These are phyloP conservation scores for Chymomyza amoena DNA, from an alignment of 2,888 invertebrate genomes.

Conservation along the genomic window DNA sequence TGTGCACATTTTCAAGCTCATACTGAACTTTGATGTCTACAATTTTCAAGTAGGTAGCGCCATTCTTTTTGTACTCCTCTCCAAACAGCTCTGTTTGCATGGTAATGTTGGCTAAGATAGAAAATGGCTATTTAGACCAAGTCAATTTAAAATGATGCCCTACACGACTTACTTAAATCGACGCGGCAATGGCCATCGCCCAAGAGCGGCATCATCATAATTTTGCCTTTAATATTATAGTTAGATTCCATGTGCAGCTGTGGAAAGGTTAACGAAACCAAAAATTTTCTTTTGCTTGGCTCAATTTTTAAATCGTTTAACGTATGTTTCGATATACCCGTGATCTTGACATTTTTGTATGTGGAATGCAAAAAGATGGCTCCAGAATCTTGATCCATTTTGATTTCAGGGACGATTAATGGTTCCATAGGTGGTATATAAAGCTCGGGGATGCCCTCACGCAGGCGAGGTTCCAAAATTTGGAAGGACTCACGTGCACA, in stretches of 20 bases:
- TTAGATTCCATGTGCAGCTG: conserved; percentile 82
- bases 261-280: conserved; percentile 83
- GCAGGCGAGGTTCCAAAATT: conserved; percentile 81
- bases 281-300: conserved; percentile 79
- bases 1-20: conserved; percentile 82
- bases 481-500: conserved; percentile 83
- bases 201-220: conserved; percentile 86
- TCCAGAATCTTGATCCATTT: conserved; percentile 84
- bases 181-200: conserved; percentile 84
- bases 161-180: conserved; percentile 83
- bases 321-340: conserved; percentile 83
- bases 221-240: conserved; percentile 84
- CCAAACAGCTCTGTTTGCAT: conserved; percentile 82
- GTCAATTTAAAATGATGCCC: background rate
- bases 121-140: background rate
- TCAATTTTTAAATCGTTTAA: conserved; percentile 82
- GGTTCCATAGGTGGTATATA: conserved; percentile 86
- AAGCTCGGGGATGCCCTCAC: conserved; percentile 84
- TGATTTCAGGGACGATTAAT: conserved; percentile 83
- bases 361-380: conserved; percentile 85
- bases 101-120: conserved; percentile 83
- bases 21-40: conserved; percentile 84
- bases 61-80: conserved; percentile 80
- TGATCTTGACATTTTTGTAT: conserved; percentile 83
- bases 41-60: conserved; percentile 81